phyloP scores from a whole-genome alignment of 2,797 vertebrate species.

The Lateolabrax maculatus region DNA sequence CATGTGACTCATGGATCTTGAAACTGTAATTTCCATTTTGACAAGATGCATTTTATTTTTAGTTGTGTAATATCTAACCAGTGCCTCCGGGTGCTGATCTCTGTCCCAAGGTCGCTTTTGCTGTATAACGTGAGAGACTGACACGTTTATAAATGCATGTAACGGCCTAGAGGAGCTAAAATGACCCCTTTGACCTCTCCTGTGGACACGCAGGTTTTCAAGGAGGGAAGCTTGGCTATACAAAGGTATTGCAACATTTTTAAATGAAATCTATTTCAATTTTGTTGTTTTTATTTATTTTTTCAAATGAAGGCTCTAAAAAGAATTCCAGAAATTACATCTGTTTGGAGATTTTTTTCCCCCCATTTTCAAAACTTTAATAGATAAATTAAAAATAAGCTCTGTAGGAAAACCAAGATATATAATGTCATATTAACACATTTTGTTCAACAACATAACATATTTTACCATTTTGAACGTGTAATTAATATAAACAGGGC shows the following conservation, averaged over 20 bases:
- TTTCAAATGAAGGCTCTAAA: slow-evolving; percentile 10
- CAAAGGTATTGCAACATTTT: slow-evolving; percentile 10
- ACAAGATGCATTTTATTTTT: slow-evolving; percentile 70
- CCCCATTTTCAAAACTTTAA: neutral
- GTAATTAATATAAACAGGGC: slow-evolving; percentile 2
- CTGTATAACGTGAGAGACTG: slow-evolving; percentile 67
- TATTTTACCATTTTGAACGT: neutral
- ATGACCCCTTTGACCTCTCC: slow-evolving; percentile 32
- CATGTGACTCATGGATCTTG: slow-evolving; percentile 59
- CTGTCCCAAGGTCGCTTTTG: slow-evolving; percentile 64
- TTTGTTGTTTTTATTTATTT: neutral
- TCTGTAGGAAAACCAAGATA: neutral
- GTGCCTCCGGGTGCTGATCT: slow-evolving; percentile 57
- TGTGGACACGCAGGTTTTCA: slow-evolving; percentile 45
- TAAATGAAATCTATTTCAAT: slow-evolving; percentile 22
- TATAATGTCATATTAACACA: neutral
- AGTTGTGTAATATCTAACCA: slow-evolving; percentile 59
- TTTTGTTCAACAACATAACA: slow-evolving; percentile 4
- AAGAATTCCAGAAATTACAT: neutral
- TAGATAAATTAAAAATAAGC: neutral
- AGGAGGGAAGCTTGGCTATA: slow-evolving; percentile 3
- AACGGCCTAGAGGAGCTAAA: slow-evolving; percentile 41
- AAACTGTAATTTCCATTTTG: slow-evolving; percentile 60
- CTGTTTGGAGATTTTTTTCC: too few relatives aligned
- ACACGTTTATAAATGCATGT: slow-evolving; percentile 68